Conservation (phyloP, 2,797 vertebrate genomes). For the Sebastes trivittatus region DNA sequence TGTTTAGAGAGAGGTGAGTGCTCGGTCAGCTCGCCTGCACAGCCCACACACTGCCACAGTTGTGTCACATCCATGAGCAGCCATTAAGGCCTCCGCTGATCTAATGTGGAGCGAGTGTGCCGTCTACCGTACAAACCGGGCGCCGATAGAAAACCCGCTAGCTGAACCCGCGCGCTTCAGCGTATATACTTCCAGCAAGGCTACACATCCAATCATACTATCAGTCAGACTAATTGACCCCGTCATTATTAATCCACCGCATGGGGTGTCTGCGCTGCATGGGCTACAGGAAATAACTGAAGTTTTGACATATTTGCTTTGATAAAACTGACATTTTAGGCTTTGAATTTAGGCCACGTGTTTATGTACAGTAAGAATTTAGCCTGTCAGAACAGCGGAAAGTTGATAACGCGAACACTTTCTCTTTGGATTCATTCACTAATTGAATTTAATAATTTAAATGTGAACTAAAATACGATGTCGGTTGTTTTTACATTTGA, state of each 20-base stretch:
- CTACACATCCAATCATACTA: background rate
- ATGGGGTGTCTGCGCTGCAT: background rate
- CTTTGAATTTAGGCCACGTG: background rate
- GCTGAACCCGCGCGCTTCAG: background rate
- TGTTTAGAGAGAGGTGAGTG: constrained; percentile 78
- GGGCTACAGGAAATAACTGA: background rate
- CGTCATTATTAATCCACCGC: background rate
- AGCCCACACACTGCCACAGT: constrained; percentile 45
- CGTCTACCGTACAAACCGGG: constrained; percentile 71
- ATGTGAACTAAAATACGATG: background rate
- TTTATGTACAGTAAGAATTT: background rate
- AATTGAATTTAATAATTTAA: background rate
- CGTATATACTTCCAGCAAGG: too few relatives aligned
- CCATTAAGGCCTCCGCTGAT: constrained; percentile 55
- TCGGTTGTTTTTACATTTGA: background rate
- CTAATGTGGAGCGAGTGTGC: constrained; percentile 79
- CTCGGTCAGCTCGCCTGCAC: constrained; percentile 80
- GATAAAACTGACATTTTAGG: background rate
- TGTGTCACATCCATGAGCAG: constrained; percentile 62
- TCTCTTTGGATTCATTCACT: background rate
- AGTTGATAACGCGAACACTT: background rate
- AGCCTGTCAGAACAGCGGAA: background rate
- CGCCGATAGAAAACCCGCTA: constrained; percentile 22
- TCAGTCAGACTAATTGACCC: constrained; percentile 24
- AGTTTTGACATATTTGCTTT: background rate